Evolutionary conservation across 30 jellyfish, hydroid and myxozoan species (phyloP).

Genomic region (Chrysaora quinquecirrha): DNA sequence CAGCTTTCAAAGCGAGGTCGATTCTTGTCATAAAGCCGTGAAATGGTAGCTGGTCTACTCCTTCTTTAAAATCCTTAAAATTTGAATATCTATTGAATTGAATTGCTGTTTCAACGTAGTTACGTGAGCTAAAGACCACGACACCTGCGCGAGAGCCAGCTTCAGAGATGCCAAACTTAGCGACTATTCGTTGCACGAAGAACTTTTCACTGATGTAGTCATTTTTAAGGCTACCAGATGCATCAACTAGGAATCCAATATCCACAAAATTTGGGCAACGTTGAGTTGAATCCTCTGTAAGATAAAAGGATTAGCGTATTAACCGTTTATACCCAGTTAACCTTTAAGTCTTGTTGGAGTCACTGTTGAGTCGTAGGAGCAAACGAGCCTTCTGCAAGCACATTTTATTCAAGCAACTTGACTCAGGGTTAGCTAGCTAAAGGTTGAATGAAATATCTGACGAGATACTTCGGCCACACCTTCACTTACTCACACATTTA

Average conservation of each 20-base stretch:
- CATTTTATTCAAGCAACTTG: background rate
- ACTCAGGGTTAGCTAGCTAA: background rate
- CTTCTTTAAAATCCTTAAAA: constrained; percentile 27
- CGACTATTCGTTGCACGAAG: constrained; percentile 45
- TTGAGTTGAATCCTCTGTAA: background rate
- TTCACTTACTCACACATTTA: too few species aligned
- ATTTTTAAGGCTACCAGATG: constrained; percentile 60
- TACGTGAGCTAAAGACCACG: constrained; percentile 60
- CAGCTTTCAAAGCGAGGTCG: constrained; percentile 60
- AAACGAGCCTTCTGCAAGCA: background rate
- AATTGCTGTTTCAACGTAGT: constrained; percentile 34
- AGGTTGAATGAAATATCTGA: too few species aligned
- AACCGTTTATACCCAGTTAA: background rate
- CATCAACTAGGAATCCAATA: constrained; percentile 58
- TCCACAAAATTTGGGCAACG: constrained; percentile 24
- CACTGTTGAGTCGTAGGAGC: background rate
- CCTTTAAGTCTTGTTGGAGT: background rate
- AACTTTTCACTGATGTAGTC: constrained; percentile 47
- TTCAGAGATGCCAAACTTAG: constrained; percentile 33
- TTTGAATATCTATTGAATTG: constrained; percentile 18
- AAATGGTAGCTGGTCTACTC: constrained; percentile 53
- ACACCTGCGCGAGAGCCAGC: constrained; percentile 75
- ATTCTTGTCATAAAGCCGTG: constrained; percentile 66
- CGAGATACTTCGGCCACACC: too few species aligned
- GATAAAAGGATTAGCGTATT: background rate